Conservation (phyloP, 1,140 invertebrate species). For the Ceratosolen fusciceps region DNA sequence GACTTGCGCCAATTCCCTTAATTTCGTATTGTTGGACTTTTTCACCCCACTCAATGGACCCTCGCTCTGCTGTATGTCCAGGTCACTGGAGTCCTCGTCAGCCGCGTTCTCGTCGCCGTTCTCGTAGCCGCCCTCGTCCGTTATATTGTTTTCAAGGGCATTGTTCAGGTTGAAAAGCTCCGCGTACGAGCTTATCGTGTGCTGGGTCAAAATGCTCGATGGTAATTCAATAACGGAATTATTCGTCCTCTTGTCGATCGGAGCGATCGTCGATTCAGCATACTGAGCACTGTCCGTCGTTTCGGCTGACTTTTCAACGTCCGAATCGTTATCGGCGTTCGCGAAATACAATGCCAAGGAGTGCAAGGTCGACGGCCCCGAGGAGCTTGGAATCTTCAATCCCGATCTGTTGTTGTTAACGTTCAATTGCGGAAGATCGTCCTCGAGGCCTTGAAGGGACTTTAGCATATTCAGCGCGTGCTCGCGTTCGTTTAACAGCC, state of each 20-base stretch:
- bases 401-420: slow-evolving; percentile 67
- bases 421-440: slow-evolving; percentile 55
- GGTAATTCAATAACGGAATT: slow-evolving; percentile 61
- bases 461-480: slow-evolving; percentile 67
- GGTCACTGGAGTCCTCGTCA: slow-evolving; percentile 73
- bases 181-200: slow-evolving; percentile 65
- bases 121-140: slow-evolving; percentile 63
- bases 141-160: slow-evolving; percentile 63
- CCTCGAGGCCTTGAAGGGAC: slow-evolving; percentile 64
- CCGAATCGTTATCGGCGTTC: slow-evolving; percentile 74
- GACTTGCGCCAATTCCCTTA: slow-evolving; percentile 84
- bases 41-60: slow-evolving; percentile 72
- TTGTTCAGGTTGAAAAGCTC: slow-evolving; percentile 69
- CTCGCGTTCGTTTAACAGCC: slow-evolving; percentile 61
- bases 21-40: slow-evolving; percentile 73
- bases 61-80: slow-evolving; percentile 76
- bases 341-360: slow-evolving; percentile 85
- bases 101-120: slow-evolving; percentile 65
- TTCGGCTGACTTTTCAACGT: slow-evolving; percentile 17
- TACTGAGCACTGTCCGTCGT: slow-evolving; percentile 23
- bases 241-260: slow-evolving; percentile 39
- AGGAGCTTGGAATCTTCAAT: slow-evolving; percentile 77
- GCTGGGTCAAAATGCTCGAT: slow-evolving; percentile 61
- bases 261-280: slow-evolving; percentile 28
- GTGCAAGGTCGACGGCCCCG: slow-evolving; percentile 82